Conservation (phyloP, 2,888 invertebrate species). For the Heteromurus nitidus region DNA sequence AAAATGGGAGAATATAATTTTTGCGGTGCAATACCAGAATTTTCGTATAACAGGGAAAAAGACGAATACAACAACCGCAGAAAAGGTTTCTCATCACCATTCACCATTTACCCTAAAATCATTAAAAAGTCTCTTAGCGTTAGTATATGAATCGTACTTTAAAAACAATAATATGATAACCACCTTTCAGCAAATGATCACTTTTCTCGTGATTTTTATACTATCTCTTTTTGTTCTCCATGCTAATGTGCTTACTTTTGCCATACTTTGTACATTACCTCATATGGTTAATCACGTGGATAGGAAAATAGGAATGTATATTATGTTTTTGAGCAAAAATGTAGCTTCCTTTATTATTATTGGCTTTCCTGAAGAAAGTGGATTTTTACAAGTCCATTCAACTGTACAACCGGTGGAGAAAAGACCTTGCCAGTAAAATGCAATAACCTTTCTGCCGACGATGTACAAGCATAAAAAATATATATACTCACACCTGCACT, state of each 20-base stretch:
- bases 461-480: no score
- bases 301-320: no score
- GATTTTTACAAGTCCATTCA: slow-evolving; percentile 47
- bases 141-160: background rate
- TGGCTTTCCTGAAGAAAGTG: no score
- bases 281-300: background rate
- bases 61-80: no score
- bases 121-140: no score
- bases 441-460: background rate
- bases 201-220: background rate
- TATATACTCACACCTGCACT: background rate
- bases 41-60: slow-evolving; percentile 6
- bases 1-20: slow-evolving; percentile 22
- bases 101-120: background rate
- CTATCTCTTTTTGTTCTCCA: slow-evolving; percentile 14
- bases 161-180: slow-evolving; percentile 15
- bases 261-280: background rate
- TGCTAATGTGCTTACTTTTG: slow-evolving; percentile 18
- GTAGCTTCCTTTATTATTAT: no score
- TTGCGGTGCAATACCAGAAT: slow-evolving; percentile 19
- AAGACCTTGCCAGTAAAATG: slow-evolving; percentile 16
- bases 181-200: slow-evolving; percentile 45
- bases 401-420: slow-evolving; percentile 23
- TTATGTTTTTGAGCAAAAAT: background rate
- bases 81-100: slow-evolving; percentile 29